Percentiles rank a stretch among this genome's conserved stretches.
Conservation (phyloP, 2,797 vertebrate genomes). For the Neoniphon sammara region DNA sequence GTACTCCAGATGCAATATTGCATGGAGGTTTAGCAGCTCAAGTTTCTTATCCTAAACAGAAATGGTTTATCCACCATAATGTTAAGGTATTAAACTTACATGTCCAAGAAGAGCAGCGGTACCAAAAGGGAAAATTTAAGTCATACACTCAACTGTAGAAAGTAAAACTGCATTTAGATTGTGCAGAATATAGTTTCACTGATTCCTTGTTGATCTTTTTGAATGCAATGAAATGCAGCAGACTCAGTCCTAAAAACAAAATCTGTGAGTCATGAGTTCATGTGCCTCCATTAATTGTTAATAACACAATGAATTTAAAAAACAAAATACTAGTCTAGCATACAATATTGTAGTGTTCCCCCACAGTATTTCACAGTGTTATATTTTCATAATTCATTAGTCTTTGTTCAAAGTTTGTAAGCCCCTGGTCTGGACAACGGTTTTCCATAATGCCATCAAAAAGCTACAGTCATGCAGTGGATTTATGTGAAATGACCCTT, state of each 20-base stretch:
- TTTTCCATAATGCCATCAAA: no score
- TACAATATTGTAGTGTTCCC: background rate
- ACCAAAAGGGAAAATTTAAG: conserved; percentile 15
- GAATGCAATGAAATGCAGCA: conserved; percentile 26
- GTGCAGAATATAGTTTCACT: conserved; percentile 48
- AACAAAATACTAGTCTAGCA: background rate
- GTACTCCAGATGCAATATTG: no score
- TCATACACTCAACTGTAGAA: conserved; percentile 48
- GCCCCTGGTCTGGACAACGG: no score
- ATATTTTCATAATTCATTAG: no score
- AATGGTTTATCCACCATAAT: conserved; percentile 10
- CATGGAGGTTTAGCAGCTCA: background rate
- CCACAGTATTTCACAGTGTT: no score
- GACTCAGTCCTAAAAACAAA: background rate
- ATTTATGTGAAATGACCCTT: no score
- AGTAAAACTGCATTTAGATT: conserved; percentile 6
- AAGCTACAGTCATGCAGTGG: no score
- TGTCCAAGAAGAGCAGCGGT: background rate
- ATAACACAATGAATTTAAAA: conserved; percentile 7
- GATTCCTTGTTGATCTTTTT: conserved; percentile 40
- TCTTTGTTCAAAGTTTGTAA: no score
- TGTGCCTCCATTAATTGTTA: conserved; percentile 21
- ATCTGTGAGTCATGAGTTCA: conserved; percentile 19
- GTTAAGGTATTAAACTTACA: conserved; percentile 28
- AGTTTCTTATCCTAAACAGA: background rate